Evolutionary conservation across 2,888 invertebrate species (phyloP), one percentile per base, ranked within the genome.

Genomic region (Clunio marinus): DNA sequence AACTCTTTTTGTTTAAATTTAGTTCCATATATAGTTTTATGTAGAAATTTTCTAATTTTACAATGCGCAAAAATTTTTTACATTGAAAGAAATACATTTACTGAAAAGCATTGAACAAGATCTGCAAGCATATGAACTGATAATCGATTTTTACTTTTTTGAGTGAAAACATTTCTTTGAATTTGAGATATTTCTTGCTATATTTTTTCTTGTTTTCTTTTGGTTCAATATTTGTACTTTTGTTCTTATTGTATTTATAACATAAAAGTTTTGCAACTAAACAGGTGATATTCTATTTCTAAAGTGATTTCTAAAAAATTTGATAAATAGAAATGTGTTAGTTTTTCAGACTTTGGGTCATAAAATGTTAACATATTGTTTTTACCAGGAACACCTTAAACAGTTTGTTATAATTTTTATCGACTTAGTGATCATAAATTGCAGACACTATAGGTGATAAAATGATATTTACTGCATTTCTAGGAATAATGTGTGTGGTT

Each of bases 121-220:
- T 5, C 10, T 15, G 27, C 15, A 58, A 24, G 55, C 13, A 51
- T 22, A 55, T 8, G 10, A 22, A 13, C 27, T 46, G 66, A 66
- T 66, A 66, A 66, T 66, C 66, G 66, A 66, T 66, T 66, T 32
- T 55, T 24, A n/a, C n/a, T n/a, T n/a, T n/a, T n/a, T n/a, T n/a
- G n/a, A n/a, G 28, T 66, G 55, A 66, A 66, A 66, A 66, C 55
- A 66, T 66, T 66, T 66, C 66, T 66, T 35, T 66, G 66, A 66
- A 66, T 51, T 66, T 24, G 55, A 55, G 66, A 66, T 55, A 55
- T 20, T 35, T 24, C 35, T 51, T 32, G 41, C n/a, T 22, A 10
- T 59, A 13, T 62, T 45, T 37, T 62, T 20, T 55, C 24, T 66
- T 25, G 13, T 51, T 27, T 15, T 65, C 15, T 25, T 28, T 24